phyloP scores from a whole-genome alignment of 2,113 vertebrate species.

The Triplophysa rosa region DNA sequence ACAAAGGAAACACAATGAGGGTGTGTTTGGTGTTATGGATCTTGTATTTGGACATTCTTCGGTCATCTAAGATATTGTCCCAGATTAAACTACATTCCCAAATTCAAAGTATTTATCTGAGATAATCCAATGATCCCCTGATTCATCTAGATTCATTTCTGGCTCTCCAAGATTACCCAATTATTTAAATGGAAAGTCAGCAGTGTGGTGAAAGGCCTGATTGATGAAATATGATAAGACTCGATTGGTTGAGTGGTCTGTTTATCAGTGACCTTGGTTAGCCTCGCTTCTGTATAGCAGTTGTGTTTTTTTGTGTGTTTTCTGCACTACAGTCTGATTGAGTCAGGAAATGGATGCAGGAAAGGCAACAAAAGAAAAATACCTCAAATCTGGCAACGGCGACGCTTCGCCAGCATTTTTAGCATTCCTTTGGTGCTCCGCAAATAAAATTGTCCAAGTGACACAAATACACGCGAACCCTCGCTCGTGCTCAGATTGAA shows the following conservation, averaged over 20 bases:
- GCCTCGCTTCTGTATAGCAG: slow-evolving; percentile 22
- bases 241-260: background rate
- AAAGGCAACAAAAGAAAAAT: slow-evolving; percentile 30
- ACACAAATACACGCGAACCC: slow-evolving; percentile 21
- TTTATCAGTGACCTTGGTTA: slow-evolving; percentile 43
- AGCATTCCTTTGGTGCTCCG: slow-evolving; percentile 51
- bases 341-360: slow-evolving; percentile 40
- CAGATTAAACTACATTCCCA: background rate
- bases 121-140: slow-evolving; percentile 5
- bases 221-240: background rate
- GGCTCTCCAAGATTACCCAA: background rate
- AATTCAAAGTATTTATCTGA: slow-evolving; percentile 1
- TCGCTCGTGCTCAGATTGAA: background rate
- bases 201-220: background rate
- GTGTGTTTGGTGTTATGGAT: background rate
- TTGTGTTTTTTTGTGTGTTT: background rate
- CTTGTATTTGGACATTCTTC: background rate
- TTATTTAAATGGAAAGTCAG: background rate
- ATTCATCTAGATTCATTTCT: background rate
- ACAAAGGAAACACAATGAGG: background rate
- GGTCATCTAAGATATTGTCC: background rate
- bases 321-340: slow-evolving; percentile 11
- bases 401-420: slow-evolving; percentile 34
- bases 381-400: slow-evolving; percentile 25
- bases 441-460: slow-evolving; percentile 35